Conservation (phyloP, 37 sponge, comb jelly and placozoan genomes). For the Beroe ovata region DNA sequence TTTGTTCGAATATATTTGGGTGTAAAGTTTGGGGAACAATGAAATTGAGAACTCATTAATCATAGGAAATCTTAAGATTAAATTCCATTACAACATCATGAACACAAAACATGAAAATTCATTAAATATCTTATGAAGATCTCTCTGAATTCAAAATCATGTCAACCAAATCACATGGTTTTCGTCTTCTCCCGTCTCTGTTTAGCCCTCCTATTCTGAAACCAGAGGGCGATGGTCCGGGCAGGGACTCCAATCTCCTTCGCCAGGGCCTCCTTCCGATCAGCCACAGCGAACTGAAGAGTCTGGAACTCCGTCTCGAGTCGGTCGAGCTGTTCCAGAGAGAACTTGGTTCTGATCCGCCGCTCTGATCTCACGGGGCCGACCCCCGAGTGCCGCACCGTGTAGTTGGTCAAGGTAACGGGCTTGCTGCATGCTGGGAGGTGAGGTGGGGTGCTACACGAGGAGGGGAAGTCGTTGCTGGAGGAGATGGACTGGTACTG, state of each 20-base stretch:
- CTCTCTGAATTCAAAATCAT: too few relatives aligned
- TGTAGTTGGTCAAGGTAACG: background rate
- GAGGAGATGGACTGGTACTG: background rate
- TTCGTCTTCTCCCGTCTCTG: slow-evolving; percentile 3
- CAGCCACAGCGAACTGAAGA: slow-evolving; percentile 4
- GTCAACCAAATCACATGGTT: too few relatives aligned
- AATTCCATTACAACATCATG: too few relatives aligned
- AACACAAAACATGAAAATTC: too few relatives aligned
- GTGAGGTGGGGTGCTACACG: background rate
- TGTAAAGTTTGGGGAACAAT: too few relatives aligned
- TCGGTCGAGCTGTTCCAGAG: background rate
- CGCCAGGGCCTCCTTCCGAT: slow-evolving; percentile 20
- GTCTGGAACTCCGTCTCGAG: slow-evolving; percentile 5
- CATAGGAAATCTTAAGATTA: too few relatives aligned
- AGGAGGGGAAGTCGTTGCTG: background rate
- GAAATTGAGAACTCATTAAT: too few relatives aligned
- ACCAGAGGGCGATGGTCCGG: slow-evolving; percentile 39
- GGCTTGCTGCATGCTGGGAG: background rate
- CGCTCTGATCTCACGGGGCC: background rate
- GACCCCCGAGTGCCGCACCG: background rate
- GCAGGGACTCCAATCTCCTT: slow-evolving; percentile 16
- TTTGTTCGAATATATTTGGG: too few relatives aligned
- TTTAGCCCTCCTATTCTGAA: slow-evolving; percentile 61
- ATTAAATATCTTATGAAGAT: too few relatives aligned
- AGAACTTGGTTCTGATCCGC: slow-evolving; percentile 47